Evolutionary conservation across 2,797 vertebrate species (phyloP), one percentile per base, ranked within the genome.

Genomic region (Alauda arvensis): DNA sequence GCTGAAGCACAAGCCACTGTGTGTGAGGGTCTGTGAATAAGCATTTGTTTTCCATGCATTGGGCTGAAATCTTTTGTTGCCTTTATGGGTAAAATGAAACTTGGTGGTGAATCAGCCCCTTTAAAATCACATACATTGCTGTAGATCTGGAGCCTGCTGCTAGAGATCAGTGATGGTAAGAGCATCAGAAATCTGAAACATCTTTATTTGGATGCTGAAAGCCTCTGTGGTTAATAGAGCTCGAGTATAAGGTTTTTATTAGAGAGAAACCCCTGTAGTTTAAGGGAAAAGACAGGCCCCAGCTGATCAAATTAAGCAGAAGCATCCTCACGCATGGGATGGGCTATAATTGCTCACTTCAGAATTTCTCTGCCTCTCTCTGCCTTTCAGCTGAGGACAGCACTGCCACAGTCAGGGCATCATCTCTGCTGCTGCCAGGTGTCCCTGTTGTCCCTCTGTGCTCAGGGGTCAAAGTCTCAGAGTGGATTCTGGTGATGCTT

Each of bases 201-300:
- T 71, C 71, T 89, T 68, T 81, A 39, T 89, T 39, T 84, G 83
- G 71, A 72, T 70, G 81, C 63, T 78, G 40, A 74, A 83, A 78
- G 20, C 31, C 52, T 83, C 59, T 0, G 1, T 74, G 70, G 70
- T 93, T 81, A 76, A 42, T 42, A 56, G 16, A 60, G 67, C 62
- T 85, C 0, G 12, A 11, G 39, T 45, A 11, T 24, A 33, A 92
- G 60, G 49, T 21, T 78, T 89, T 85, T 81, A 53, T 52, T 62
- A 55, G 63, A 52, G 66, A 89, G n/a, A 78, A 87, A n/a, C 61
- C 31, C 72, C 69, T 71, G 62, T 77, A 74, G 81, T 77, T 89
- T 10, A 52, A 78, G 62, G 75, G 48, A 55, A 56, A 46, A 87
- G 77, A 63, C 85, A 78, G 55, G 43, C 85, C 67, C 43, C 3